Conservation (phyloP, 2,797 vertebrate species). For the Salarias fasciatus region DNA sequence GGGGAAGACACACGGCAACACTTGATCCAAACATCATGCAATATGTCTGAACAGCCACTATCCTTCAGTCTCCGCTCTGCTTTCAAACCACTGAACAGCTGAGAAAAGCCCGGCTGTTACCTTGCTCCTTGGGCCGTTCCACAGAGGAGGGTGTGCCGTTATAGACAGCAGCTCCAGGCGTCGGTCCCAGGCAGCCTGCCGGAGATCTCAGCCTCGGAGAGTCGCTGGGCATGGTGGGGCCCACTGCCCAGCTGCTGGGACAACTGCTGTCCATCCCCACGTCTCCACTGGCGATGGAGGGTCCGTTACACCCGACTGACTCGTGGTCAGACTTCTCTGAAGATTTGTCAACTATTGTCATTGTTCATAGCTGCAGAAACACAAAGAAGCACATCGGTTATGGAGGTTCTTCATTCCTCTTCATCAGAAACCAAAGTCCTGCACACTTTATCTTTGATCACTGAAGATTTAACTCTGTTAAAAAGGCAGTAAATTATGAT, state of each 20-base stretch:
- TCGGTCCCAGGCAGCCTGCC: conserved; percentile 86
- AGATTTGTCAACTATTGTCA: conserved; percentile 98
- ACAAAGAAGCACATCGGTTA: not conserved
- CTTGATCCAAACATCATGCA: not conserved
- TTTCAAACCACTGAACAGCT: conserved; percentile 12
- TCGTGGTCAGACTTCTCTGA: conserved; percentile 93
- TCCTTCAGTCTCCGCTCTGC: not conserved
- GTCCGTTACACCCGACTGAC: conserved; percentile 88
- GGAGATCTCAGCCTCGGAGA: conserved; percentile 85
- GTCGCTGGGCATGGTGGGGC: conserved; percentile 85
- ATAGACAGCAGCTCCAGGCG: conserved; percentile 90
- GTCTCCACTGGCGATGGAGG: conserved; percentile 89
- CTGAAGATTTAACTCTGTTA: no score
- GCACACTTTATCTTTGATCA: not conserved
- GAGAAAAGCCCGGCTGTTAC: conserved; percentile 63
- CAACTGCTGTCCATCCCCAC: conserved; percentile 89
- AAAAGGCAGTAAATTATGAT: no score
- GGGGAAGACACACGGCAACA: not conserved
- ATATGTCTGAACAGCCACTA: not conserved
- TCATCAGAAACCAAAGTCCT: no score
- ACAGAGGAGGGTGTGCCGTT: conserved; percentile 82
- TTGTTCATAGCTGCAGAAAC: conserved; percentile 92
- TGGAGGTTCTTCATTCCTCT: no score
- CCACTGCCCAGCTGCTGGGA: conserved; percentile 87
- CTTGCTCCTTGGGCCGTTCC: conserved; percentile 91